These are phyloP conservation scores for Datnioides undecimradiatus DNA, from an alignment of 2,113 vertebrate genomes.

Conservation along the genomic window DNA sequence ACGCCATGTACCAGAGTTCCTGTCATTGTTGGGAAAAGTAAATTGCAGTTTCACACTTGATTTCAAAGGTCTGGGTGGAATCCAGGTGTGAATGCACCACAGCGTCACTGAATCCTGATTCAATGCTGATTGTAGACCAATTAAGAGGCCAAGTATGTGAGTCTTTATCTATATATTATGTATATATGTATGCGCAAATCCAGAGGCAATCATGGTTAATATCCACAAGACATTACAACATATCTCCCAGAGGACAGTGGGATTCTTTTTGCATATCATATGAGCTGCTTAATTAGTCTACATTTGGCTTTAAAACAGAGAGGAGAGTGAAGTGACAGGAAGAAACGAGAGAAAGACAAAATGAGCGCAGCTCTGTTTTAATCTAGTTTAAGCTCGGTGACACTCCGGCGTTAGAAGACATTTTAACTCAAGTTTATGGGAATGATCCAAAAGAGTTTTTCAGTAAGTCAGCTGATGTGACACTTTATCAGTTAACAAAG, in stretches of 20 bases:
- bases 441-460: background rate
- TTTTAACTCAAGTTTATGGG: constrained; percentile 29
- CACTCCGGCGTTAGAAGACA: constrained; percentile 3
- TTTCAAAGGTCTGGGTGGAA: background rate
- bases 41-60: background rate
- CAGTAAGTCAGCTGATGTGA: background rate
- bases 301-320: constrained; percentile 4
- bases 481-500: constrained; percentile 20
- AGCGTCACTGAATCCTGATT: background rate
- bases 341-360: background rate
- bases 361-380: background rate
- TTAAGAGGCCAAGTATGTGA: background rate
- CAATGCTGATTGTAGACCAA: background rate
- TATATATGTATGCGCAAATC: background rate
- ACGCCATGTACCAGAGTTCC: background rate
- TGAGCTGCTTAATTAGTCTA: background rate
- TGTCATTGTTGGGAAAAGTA: background rate
- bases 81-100: background rate
- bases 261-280: background rate
- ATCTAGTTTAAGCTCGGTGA: background rate
- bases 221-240: background rate
- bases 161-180: background rate
- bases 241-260: background rate
- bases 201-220: background rate
- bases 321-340: background rate